These are phyloP conservation scores for Petrosia ficiformis DNA, from an alignment of 37 sponge, comb jelly and placozoan species.

Conservation along the genomic window DNA sequence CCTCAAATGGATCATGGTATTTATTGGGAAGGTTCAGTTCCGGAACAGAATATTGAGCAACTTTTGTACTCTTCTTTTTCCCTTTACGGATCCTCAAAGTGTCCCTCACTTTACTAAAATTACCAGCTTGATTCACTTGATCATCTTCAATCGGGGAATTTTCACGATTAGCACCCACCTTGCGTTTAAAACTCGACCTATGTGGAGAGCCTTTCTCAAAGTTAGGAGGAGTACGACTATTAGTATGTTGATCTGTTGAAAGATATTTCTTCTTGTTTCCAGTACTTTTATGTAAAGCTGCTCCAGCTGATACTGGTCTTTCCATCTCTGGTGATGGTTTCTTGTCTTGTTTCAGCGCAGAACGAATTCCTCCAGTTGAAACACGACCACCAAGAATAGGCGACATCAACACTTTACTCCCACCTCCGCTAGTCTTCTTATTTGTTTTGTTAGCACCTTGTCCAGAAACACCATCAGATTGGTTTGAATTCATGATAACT, in stretches of 20 bases:
- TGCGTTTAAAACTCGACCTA: neutral
- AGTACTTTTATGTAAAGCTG: neutral
- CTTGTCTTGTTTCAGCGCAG: neutral
- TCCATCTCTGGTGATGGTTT: neutral
- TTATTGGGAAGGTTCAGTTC: conserved; percentile 29
- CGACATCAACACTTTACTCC: neutral
- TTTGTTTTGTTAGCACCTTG: neutral
- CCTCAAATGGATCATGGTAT: conserved; percentile 60
- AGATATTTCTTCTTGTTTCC: neutral
- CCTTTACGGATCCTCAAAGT: conserved; percentile 34
- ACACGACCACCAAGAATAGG: neutral
- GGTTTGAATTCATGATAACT: neutral
- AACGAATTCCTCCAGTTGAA: neutral
- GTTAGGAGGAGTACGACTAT: neutral
- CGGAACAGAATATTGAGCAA: neutral
- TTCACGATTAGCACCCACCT: neutral
- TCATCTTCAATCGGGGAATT: too few relatives aligned
- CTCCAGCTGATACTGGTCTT: neutral
- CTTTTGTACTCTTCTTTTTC: conserved; percentile 21
- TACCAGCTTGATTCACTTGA: neutral
- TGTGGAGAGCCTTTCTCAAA: neutral
- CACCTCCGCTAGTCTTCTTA: neutral
- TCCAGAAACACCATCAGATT: neutral
- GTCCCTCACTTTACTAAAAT: conserved; percentile 33
- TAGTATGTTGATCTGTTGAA: neutral